Evolutionary conservation across 2,113 vertebrate species (phyloP).

Genomic region (Archilochus colubris): DNA sequence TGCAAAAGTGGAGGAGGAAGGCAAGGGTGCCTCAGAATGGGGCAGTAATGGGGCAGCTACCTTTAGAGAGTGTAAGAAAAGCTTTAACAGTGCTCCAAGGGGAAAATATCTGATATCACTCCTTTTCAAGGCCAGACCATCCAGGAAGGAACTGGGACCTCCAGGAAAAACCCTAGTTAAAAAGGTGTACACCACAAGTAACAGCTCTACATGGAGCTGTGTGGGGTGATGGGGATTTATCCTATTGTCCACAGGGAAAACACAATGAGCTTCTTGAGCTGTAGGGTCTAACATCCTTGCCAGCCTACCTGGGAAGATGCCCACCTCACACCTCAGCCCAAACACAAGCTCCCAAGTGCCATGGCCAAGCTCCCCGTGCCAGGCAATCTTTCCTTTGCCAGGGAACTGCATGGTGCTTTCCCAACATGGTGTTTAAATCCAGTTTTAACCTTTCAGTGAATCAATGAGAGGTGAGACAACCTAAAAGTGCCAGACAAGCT

Average conservation of each 20-base stretch:
- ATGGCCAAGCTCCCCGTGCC: fast-evolving
- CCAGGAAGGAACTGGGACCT: not conserved
- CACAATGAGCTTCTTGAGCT: not conserved
- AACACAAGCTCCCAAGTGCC: not conserved
- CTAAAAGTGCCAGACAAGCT: not conserved
- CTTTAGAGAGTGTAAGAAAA: not conserved
- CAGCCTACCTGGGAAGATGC: not conserved
- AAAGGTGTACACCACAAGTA: not conserved
- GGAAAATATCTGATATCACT: not conserved
- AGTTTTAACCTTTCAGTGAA: not conserved
- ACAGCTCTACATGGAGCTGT: not conserved
- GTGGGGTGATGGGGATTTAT: not conserved
- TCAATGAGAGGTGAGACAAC: not conserved
- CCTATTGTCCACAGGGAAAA: not conserved
- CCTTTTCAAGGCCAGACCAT: not conserved
- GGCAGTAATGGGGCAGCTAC: not conserved
- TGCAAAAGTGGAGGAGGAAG: not conserved
- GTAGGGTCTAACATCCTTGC: not conserved
- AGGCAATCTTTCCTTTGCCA: not conserved
- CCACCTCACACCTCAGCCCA: fast-evolving
- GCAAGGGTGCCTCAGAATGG: not conserved
- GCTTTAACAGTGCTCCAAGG: not conserved
- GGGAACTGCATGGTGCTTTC: not conserved
- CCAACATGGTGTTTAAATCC: not conserved
- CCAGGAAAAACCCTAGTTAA: not conserved